Conservation (phyloP, 2,797 vertebrate genomes). For the Urocyon cinereoargenteus region DNA sequence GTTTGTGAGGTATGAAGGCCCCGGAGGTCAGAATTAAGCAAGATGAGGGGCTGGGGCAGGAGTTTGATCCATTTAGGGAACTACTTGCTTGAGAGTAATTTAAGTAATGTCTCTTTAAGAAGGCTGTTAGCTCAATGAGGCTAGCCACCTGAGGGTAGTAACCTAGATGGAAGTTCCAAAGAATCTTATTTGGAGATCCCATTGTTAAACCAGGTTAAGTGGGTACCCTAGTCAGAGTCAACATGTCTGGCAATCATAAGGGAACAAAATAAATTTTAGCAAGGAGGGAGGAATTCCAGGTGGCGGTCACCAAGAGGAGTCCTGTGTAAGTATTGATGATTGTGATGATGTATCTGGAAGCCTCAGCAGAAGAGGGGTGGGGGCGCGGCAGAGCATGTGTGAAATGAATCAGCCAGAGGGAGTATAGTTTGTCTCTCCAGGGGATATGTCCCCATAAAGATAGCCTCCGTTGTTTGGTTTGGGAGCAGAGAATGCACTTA, state of each 20-base stretch:
- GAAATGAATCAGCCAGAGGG: background rate
- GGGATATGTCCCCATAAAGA: background rate
- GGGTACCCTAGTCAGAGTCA: background rate
- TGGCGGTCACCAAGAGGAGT: background rate
- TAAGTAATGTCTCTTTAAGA: background rate
- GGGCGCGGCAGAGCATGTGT: background rate
- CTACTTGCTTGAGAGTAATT: background rate
- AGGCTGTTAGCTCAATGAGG: background rate
- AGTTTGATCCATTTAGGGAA: background rate
- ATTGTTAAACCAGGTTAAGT: background rate
- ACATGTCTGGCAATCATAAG: background rate
- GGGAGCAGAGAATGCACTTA: background rate
- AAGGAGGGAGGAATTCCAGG: background rate
- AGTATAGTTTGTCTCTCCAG: too few relatives aligned
- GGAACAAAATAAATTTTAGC: background rate
- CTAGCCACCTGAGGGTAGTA: background rate
- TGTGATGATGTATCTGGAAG: background rate
- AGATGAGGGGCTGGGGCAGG: background rate
- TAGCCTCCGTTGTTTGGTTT: background rate
- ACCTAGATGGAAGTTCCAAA: background rate
- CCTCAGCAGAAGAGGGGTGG: too few relatives aligned
- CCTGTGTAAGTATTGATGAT: background rate
- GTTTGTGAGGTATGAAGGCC: background rate
- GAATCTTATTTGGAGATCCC: background rate
- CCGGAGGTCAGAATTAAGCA: background rate